phyloP scores from a whole-genome alignment of 35 echinoderm and acorn worm species.

The Nesometra sesokonis region DNA sequence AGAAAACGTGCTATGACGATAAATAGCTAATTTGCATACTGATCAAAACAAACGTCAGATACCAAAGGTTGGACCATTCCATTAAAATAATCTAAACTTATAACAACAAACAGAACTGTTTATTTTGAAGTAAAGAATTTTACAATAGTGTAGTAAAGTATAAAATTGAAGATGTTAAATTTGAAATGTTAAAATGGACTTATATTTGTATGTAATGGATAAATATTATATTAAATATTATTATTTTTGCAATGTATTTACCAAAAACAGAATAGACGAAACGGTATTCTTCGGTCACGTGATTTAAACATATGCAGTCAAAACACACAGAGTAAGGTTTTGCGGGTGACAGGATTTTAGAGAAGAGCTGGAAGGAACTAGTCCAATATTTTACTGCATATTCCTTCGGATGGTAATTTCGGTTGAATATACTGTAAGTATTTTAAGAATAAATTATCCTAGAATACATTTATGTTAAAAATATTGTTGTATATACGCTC shows the following conservation, averaged over 20 bases:
- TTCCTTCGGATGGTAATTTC: background rate
- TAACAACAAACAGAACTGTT: background rate
- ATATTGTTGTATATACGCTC: too few relatives aligned
- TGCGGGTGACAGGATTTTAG: background rate
- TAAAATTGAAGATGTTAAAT: too few relatives aligned
- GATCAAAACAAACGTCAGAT: background rate
- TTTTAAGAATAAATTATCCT: background rate
- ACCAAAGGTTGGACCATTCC: background rate
- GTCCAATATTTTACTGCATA: background rate
- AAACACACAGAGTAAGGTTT: background rate
- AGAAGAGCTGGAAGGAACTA: background rate
- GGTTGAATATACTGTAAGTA: background rate
- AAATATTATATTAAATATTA: too few relatives aligned
- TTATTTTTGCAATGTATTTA: background rate
- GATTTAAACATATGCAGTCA: background rate
- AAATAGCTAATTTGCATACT: background rate
- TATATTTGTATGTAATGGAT: too few relatives aligned
- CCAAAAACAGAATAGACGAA: background rate
- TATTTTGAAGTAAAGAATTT: background rate
- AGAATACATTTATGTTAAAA: too few relatives aligned
- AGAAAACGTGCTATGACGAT: background rate
- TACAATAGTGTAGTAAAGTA: too few relatives aligned
- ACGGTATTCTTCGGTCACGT: background rate
- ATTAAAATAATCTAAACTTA: background rate
- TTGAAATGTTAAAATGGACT: too few relatives aligned